Percentiles rank a stretch among this genome's conserved stretches.
Conservation (phyloP, 1,140 invertebrate species). For the Heliconius himera region DNA sequence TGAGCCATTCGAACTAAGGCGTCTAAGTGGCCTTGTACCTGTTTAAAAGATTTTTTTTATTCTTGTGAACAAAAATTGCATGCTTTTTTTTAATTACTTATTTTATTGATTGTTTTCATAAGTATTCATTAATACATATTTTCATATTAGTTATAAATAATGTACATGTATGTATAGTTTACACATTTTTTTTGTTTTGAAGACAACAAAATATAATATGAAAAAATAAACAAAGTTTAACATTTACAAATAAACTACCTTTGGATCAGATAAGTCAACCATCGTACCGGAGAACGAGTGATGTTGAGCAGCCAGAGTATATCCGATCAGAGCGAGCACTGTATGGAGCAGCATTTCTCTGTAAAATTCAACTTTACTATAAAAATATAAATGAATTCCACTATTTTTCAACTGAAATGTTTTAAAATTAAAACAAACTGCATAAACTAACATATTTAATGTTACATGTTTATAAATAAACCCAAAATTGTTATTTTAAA, state of each 20-base stretch:
- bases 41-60: not conserved
- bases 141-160: too few relatives aligned
- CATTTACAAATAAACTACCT: conserved; percentile 48
- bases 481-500: too few relatives aligned
- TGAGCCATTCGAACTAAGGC: conserved; percentile 71
- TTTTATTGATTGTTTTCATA: not conserved
- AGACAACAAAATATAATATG: too few relatives aligned
- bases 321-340: conserved; percentile 29
- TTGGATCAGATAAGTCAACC: conserved; percentile 70
- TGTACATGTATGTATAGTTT: too few relatives aligned
- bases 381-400: not conserved
- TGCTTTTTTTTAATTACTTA: not conserved
- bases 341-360: conserved; percentile 30
- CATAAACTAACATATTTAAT: too few relatives aligned
- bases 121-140: too few relatives aligned
- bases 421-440: too few relatives aligned
- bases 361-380: conserved; percentile 4
- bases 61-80: not conserved
- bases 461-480: too few relatives aligned
- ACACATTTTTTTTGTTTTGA: too few relatives aligned
- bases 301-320: conserved; percentile 27
- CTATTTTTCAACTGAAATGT: too few relatives aligned
- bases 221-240: not conserved
- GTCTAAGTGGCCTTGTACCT: conserved; percentile 75
- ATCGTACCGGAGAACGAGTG: conserved; percentile 58